Evolutionary conservation across 2,797 vertebrate species (phyloP).

Genomic region (Syndactyla subalaris): DNA sequence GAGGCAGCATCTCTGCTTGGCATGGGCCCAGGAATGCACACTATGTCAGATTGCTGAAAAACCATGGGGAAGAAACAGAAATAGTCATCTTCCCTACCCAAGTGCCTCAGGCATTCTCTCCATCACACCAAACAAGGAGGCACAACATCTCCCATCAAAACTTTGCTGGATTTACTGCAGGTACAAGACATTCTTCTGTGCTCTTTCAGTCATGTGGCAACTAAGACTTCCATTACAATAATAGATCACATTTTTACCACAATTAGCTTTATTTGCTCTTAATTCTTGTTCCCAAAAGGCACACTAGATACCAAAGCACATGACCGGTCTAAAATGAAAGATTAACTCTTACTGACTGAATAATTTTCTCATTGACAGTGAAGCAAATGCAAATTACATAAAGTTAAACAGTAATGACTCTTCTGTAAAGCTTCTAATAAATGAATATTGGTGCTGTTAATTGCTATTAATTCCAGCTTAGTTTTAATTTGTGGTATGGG

Average conservation of each 20-base stretch:
- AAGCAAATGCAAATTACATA: conserved; percentile 8
- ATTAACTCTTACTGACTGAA: conserved; percentile 22
- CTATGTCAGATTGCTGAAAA: conserved; percentile 38
- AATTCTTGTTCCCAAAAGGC: conserved; percentile 31
- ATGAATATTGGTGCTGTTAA: conserved; percentile 13
- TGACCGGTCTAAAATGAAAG: conserved; percentile 29
- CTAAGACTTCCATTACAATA: conserved; percentile 25
- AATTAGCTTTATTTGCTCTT: conserved; percentile 50
- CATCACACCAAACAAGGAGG: conserved; percentile 43
- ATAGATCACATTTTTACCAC: background rate
- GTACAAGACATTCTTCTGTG: conserved; percentile 19
- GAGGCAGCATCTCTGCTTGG: conserved; percentile 38
- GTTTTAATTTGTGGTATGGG: background rate
- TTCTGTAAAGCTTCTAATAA: background rate
- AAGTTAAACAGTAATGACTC: conserved; percentile 13
- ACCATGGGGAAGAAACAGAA: conserved; percentile 6
- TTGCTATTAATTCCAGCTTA: conserved; percentile 23
- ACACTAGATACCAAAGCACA: conserved; percentile 5
- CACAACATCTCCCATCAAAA: background rate
- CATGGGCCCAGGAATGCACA: conserved; percentile 23
- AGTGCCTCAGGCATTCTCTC: conserved; percentile 6
- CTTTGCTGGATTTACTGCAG: background rate
- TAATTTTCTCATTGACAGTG: conserved; percentile 29
- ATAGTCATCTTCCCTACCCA: conserved; percentile 20
- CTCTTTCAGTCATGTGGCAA: background rate